Evolutionary conservation across 2,797 vertebrate genomes (phyloP).

Genomic region (Parauchenoglanis punctatus): DNA sequence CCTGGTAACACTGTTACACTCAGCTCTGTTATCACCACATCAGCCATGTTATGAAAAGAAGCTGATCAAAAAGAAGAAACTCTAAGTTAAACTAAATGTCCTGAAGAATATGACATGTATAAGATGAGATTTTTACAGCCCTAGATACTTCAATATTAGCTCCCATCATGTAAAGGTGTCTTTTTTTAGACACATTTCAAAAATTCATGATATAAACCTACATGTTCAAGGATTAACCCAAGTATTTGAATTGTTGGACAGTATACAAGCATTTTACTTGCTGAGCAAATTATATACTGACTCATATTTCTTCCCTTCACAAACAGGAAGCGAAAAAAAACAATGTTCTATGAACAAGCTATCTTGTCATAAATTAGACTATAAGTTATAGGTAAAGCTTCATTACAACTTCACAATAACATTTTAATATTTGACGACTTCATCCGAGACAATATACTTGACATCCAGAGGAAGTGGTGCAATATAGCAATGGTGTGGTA

Average conservation of each 20-base stretch:
- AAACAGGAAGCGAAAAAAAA: slow-evolving; percentile 22
- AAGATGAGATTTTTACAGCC: not conserved
- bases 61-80: not conserved
- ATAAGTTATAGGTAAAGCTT: not conserved
- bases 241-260: not conserved
- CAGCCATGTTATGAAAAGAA: not conserved
- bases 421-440: not conserved
- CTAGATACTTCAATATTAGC: not conserved
- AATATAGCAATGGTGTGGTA: not conserved
- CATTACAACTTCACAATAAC: not conserved
- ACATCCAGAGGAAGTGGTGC: not conserved
- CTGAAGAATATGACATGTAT: not conserved
- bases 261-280: not conserved
- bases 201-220: not conserved
- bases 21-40: not conserved
- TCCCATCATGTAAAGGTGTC: not conserved
- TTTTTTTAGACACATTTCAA: not conserved
- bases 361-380: not conserved
- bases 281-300: not conserved
- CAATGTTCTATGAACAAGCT: not conserved
- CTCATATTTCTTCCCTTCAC: not conserved
- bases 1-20: not conserved
- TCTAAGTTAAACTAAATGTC: not conserved
- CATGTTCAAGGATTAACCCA: not conserved
- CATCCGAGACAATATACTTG: not conserved